A percentile compares a stretch with the other conserved stretches of the same genome.
Conservation (phyloP, 1,140 invertebrate species). For the Drosophila triauraria region DNA sequence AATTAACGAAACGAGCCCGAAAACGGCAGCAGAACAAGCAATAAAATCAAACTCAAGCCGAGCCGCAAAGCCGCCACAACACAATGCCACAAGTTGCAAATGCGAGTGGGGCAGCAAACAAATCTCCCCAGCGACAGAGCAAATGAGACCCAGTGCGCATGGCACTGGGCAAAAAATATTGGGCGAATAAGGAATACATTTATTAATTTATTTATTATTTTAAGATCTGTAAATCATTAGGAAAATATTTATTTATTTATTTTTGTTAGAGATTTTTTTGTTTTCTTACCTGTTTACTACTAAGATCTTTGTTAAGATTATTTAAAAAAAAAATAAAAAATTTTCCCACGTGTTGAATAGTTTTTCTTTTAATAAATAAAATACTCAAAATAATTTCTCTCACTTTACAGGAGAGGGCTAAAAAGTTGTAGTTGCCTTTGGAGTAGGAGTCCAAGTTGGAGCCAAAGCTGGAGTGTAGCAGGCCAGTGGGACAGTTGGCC, state of each 20-base stretch:
- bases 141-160: conserved; percentile 70
- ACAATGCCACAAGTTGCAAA: conserved; percentile 71
- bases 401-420: conserved; percentile 24
- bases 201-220: no score
- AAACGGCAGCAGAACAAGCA: conserved; percentile 57
- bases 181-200: neutral
- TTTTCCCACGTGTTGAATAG: no score
- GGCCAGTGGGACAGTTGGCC: conserved; percentile 62
- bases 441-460: conserved; percentile 24
- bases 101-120: conserved; percentile 51
- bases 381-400: neutral
- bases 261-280: no score
- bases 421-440: conserved; percentile 12
- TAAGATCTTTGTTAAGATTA: no score
- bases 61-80: conserved; percentile 7
- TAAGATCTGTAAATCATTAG: no score
- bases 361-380: no score
- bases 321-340: no score
- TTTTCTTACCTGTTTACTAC: no score
- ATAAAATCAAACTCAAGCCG: conserved; percentile 53
- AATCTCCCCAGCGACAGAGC: conserved; percentile 78
- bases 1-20: conserved; percentile 60
- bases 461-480: conserved; percentile 35
- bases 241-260: no score
- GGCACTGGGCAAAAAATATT: neutral